Evolutionary conservation across 2,797 vertebrate species (phyloP), one percentile per base, ranked within the genome.

Genomic region (Smutsia temminckii): DNA sequence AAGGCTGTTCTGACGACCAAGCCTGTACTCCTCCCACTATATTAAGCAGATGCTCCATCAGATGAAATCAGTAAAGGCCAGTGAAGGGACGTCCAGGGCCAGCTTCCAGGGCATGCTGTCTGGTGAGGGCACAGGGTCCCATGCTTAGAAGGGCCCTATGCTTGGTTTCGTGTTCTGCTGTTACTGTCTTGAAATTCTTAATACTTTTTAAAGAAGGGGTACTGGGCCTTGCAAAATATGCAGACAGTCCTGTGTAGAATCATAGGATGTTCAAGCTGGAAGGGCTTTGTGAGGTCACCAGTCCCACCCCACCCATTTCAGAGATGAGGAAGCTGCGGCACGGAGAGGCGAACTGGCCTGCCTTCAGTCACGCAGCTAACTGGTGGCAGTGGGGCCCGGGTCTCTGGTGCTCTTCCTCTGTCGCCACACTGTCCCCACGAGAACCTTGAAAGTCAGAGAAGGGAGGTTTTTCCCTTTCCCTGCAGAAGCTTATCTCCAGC

Each of bases 401-500:
- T 63, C 1, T 34, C 57, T 42, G 0, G 16, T 6, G 29, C 59
- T 37, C 57, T 46, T 68, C 68, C 63, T 63, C 32, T 42, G n/a
- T 81, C 55, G 21, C 29, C 59, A 29, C 34, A 14, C 57, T n/a
- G 17, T 37, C 34, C 69, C 49, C 57, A 25, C 0, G 4, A n/a
- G n/a, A 90, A 42, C 17, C 80, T 89, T 85, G 40, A 40, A 32
- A 29, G n/a, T 72, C 21, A 66, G 51, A 77, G 61, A 94, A 75
- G 9, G 63, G 29, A 74, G 21, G 42, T 49, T 90, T 46, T 27
- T 8, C 72, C 72, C 66, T 10, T 55, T 79, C 42, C 18, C 40
- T 80, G 1, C 7, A 55, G 14, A n/a, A 94, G 88, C 77, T 95
- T 97, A 97, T 97, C 96, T 96, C 77, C 55, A 90, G 85, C 72